phyloP scores from a whole-genome alignment of 1,140 invertebrate species.

The Eurosta solidaginis region DNA sequence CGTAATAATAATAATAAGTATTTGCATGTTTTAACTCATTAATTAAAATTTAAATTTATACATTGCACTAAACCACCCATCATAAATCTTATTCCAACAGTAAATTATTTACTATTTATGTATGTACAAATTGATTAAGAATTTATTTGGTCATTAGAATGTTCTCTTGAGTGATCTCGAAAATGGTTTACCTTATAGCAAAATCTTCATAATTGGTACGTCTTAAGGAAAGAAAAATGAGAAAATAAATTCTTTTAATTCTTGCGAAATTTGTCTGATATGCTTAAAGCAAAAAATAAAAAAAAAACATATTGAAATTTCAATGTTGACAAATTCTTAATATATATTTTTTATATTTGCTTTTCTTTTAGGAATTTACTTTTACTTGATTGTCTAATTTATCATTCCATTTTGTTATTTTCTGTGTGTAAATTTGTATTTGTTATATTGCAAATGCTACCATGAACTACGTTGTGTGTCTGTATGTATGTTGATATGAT shows the following conservation, averaged over 20 bases:
- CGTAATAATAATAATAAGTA: no score
- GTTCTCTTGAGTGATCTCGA: slow-evolving; percentile 17
- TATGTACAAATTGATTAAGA: background rate
- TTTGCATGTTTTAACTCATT: no score
- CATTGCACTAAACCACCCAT: no score
- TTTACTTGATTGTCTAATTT: background rate
- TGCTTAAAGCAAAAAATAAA: background rate
- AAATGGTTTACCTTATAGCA: slow-evolving; percentile 58
- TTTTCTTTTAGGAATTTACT: background rate
- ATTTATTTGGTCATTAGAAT: no score
- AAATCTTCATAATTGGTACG: slow-evolving; percentile 60
- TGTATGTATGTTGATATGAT: background rate
- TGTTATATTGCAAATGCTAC: background rate
- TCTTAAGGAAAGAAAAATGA: slow-evolving; percentile 61
- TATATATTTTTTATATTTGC: background rate
- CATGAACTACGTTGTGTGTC: background rate
- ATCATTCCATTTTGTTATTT: background rate
- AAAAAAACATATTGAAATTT: background rate
- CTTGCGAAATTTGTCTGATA: background rate
- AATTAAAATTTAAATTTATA: no score
- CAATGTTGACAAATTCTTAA: background rate
- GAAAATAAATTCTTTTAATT: slow-evolving; percentile 52
- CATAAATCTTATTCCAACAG: no score
- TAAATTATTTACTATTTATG: no score
- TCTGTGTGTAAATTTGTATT: background rate